Evolutionary conservation across 1,140 invertebrate species (phyloP).

Genomic region (Neodiprion virginianus): DNA sequence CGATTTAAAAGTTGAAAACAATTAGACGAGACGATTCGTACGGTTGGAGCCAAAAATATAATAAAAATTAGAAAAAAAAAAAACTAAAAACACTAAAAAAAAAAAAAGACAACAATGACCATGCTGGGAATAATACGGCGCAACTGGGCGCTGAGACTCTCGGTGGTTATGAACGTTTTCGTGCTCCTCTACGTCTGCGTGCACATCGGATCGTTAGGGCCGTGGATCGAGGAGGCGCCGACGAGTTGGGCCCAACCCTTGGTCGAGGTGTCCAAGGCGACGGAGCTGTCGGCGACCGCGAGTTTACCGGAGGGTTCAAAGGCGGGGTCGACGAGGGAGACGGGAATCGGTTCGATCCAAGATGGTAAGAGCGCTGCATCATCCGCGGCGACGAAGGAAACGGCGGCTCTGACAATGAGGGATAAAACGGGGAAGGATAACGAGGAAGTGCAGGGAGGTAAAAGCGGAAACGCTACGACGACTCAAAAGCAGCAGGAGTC

Average conservation of each 20-base stretch:
- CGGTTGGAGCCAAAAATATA: too few species aligned
- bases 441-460: not conserved
- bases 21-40: too few species aligned
- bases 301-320: conserved; percentile 36
- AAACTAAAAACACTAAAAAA: too few species aligned
- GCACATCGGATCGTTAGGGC: conserved; percentile 59
- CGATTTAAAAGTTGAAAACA: too few species aligned
- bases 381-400: conserved; percentile 39
- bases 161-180: conserved; percentile 75
- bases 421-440: not conserved
- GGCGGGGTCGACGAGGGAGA: conserved; percentile 45
- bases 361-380: conserved; percentile 44
- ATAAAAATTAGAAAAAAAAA: too few species aligned
- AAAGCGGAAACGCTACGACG: not conserved
- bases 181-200: conserved; percentile 74
- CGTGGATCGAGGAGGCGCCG: conserved; percentile 55
- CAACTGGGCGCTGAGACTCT: conserved; percentile 76
- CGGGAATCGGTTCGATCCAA: conserved; percentile 40
- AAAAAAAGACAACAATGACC: not conserved
- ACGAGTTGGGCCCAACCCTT: conserved; percentile 45
- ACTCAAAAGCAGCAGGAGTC: not conserved
- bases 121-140: conserved; percentile 60
- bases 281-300: conserved; percentile 41
- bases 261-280: conserved; percentile 40
- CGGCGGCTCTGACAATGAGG: conserved; percentile 12